Conservation (phyloP, 2,797 vertebrate genomes). For the Babyrousa celebensis region DNA sequence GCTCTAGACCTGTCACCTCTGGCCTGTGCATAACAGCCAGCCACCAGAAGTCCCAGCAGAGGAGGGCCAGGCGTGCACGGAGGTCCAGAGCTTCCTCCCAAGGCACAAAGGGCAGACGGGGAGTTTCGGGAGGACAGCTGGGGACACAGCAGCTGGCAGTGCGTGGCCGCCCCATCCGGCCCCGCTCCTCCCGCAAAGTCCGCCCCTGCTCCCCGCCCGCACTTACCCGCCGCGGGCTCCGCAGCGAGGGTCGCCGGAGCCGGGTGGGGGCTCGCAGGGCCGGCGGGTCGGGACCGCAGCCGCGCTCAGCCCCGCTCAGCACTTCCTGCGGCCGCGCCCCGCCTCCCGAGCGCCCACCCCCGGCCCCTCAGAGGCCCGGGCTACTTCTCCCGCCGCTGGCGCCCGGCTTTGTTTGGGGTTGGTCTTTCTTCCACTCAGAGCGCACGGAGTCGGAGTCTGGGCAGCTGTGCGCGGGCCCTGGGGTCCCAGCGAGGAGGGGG, state of each 20-base stretch:
- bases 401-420: constrained; percentile 73
- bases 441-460: neutral
- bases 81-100: neutral
- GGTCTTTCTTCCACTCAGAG: constrained; percentile 49
- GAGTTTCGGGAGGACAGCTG: neutral
- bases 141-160: neutral
- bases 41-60: neutral
- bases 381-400: neutral
- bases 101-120: neutral
- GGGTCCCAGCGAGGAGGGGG: neutral
- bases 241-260: neutral
- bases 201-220: neutral
- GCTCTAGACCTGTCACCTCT: neutral
- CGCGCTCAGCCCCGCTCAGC: neutral
- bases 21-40: neutral
- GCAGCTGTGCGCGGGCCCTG: constrained; percentile 57
- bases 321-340: constrained; percentile 61
- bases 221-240: constrained; percentile 68
- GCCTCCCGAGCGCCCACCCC: neutral
- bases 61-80: neutral
- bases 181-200: neutral
- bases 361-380: neutral
- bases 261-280: neutral
- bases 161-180: neutral
- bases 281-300: neutral